Evolutionary conservation across 2,113 vertebrate genomes (phyloP).

Genomic region (Cromileptes altivelis): DNA sequence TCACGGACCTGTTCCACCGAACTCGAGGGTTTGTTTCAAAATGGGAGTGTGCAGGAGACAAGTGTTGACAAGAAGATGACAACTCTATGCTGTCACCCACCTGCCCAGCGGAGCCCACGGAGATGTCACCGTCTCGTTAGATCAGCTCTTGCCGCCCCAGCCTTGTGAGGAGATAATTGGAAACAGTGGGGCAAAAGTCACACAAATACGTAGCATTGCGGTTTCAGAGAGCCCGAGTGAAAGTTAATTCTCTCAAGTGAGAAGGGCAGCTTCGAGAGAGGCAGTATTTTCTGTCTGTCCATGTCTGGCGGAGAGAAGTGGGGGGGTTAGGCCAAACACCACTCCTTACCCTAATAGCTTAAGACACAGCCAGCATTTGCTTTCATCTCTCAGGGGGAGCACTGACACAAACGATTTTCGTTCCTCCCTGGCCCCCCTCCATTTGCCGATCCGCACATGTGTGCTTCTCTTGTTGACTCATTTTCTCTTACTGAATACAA

Average conservation of each 20-base stretch:
- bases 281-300: slow-evolving; percentile 53
- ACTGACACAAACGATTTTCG: slow-evolving; percentile 84
- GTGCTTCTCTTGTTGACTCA: slow-evolving; percentile 12
- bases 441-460: slow-evolving; percentile 27
- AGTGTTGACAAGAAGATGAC: slow-evolving; percentile 32
- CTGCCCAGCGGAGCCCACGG: not conserved
- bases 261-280: slow-evolving; percentile 44
- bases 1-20: not conserved
- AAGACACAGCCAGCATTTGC: slow-evolving; percentile 83
- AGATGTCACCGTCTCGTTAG: slow-evolving; percentile 31
- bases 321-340: slow-evolving; percentile 27
- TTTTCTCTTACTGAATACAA: not conserved
- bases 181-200: slow-evolving; percentile 41
- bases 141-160: slow-evolving; percentile 5
- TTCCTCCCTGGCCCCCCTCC: slow-evolving; percentile 55
- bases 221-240: slow-evolving; percentile 12
- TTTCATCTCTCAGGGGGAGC: slow-evolving; percentile 83
- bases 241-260: slow-evolving; percentile 60
- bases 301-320: slow-evolving; percentile 35
- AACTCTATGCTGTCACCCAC: slow-evolving; percentile 14
- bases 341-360: slow-evolving; percentile 78
- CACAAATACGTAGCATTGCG: slow-evolving; percentile 22
- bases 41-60: slow-evolving; percentile 1
- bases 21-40: slow-evolving; percentile 13
- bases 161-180: slow-evolving; percentile 38